phyloP scores from a whole-genome alignment of 2,797 vertebrate genomes.

The Rhynchonycteris naso region DNA sequence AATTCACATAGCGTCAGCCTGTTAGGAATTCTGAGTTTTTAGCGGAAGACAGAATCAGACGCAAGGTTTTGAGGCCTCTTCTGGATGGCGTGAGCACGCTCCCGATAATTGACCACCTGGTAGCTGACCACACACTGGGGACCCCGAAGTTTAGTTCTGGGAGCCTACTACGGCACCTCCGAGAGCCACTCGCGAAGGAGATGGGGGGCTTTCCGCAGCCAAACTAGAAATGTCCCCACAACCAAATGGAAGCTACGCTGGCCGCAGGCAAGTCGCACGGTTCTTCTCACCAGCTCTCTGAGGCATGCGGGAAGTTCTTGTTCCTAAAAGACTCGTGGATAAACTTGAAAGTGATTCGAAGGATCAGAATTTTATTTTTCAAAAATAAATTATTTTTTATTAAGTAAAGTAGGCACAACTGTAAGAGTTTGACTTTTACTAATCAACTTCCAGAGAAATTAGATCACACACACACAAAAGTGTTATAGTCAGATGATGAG shows the following conservation, averaged over 20 bases:
- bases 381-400: background rate
- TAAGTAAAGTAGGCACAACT: background rate
- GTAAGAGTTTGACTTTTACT: background rate
- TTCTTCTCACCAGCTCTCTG: background rate
- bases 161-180: background rate
- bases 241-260: background rate
- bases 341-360: background rate
- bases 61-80: background rate
- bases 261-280: rapidly evolving
- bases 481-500: background rate
- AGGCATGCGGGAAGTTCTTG: background rate
- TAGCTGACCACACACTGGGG: background rate
- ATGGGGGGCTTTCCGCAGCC: background rate
- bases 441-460: background rate
- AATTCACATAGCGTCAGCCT: background rate
- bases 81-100: background rate
- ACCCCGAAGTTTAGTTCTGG: background rate
- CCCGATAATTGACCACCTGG: background rate
- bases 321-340: background rate
- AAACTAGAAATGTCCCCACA: background rate
- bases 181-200: background rate
- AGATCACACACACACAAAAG: background rate
- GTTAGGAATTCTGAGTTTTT: background rate
- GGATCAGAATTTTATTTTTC: background rate
- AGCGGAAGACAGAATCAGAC: background rate